These are phyloP conservation scores for Bombus consobrinus DNA, from an alignment of 1,140 invertebrate genomes.

Conservation along the genomic window DNA sequence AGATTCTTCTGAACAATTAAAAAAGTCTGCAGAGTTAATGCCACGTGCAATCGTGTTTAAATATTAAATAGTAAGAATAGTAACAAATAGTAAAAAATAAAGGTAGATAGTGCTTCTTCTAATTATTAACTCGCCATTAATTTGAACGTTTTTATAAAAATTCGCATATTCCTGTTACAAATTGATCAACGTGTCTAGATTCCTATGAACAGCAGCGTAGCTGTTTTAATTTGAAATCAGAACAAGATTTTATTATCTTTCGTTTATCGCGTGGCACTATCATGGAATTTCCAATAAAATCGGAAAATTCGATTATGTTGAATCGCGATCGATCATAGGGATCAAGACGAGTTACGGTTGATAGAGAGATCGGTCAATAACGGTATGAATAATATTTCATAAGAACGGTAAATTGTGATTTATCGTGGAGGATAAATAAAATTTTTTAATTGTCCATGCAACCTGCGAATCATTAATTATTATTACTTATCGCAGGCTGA, in stretches of 20 bases:
- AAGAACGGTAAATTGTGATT: slow-evolving; percentile 41
- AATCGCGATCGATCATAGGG: neutral
- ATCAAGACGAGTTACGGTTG: neutral
- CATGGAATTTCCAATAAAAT: no score
- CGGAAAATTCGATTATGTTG: neutral
- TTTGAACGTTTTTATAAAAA: no score
- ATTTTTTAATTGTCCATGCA: slow-evolving; percentile 40
- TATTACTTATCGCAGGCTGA: slow-evolving; percentile 17
- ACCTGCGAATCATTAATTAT: slow-evolving; percentile 42
- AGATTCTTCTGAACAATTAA: no score
- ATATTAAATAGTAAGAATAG: no score
- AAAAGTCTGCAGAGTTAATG: no score
- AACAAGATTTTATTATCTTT: neutral
- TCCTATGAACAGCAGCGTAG: no score
- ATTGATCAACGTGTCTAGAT: neutral
- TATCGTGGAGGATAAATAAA: slow-evolving; percentile 14
- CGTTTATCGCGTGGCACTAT: neutral
- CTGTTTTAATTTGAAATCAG: neutral
- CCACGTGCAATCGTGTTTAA: no score
- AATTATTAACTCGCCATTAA: no score
- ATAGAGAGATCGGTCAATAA: neutral
- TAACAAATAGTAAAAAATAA: no score
- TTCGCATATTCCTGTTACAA: no score
- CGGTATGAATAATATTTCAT: slow-evolving; percentile 48
- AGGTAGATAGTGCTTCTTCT: no score